Conservation (phyloP, 2,113 vertebrate species). For the Neolamprologus hecqui region DNA sequence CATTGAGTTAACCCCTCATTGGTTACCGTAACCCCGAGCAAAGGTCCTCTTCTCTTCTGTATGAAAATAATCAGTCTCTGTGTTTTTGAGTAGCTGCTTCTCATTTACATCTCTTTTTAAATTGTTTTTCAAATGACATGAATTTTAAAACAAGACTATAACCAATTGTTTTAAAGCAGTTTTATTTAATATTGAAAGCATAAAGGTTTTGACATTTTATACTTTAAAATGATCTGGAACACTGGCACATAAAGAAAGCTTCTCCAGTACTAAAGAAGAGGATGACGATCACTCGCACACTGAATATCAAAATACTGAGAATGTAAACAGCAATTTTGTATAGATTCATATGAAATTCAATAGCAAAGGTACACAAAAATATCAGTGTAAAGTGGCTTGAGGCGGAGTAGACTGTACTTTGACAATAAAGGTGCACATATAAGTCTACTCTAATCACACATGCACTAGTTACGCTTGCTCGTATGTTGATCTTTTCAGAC, state of each 20-base stretch:
- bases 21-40: background rate
- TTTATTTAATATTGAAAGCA: conserved; percentile 1
- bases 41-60: background rate
- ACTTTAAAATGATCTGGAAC: background rate
- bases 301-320: background rate
- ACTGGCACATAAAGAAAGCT: background rate
- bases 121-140: background rate
- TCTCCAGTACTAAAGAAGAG: background rate
- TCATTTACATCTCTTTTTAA: background rate
- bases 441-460: background rate
- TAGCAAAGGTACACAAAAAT: background rate
- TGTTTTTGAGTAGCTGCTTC: background rate
- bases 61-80: background rate
- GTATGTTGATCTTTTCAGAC: background rate
- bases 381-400: background rate
- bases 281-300: background rate
- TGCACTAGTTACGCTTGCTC: background rate
- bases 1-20: background rate
- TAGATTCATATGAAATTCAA: background rate
- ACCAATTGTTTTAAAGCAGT: background rate
- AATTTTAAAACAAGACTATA: background rate
- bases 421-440: background rate
- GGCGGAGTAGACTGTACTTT: background rate
- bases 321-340: background rate
- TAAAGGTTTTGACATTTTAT: background rate